These are phyloP conservation scores for Enteromius fasciolatus DNA, from an alignment of 2,797 vertebrate genomes.

Conservation along the genomic window DNA sequence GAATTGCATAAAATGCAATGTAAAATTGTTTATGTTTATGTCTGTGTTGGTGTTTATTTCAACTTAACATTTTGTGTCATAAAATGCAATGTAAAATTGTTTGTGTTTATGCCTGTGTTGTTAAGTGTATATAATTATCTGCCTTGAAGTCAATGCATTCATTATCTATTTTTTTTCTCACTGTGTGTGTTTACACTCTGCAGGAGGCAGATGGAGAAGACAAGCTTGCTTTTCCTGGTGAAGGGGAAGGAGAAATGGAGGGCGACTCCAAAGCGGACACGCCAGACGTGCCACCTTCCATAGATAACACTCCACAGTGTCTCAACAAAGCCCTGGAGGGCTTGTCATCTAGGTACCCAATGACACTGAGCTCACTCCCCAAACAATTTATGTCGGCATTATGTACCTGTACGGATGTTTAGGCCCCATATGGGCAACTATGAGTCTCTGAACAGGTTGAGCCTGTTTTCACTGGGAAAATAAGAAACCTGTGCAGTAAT, in stretches of 20 bases:
- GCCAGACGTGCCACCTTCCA: slow-evolving; percentile 81
- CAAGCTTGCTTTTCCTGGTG: slow-evolving; percentile 74
- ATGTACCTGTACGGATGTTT: background rate
- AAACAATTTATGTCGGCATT: background rate
- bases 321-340: slow-evolving; percentile 93
- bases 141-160: slow-evolving; percentile 11
- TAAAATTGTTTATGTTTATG: background rate
- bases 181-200: slow-evolving; percentile 49
- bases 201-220: slow-evolving; percentile 90
- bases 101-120: background rate
- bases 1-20: too few relatives aligned
- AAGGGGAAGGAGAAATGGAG: slow-evolving; percentile 76
- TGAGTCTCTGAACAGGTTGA: slow-evolving; percentile 19
- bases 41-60: background rate
- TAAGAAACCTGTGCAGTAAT: background rate
- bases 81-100: background rate
- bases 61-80: background rate
- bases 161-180: background rate
- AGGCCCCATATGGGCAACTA: background rate
- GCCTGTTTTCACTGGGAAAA: slow-evolving; percentile 30
- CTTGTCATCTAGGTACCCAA: slow-evolving; percentile 88
- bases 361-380: background rate
- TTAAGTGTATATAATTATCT: slow-evolving; percentile 1
- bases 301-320: slow-evolving; percentile 92
- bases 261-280: slow-evolving; percentile 85